Evolutionary conservation across 2,888 invertebrate species (phyloP), one percentile per base, ranked within the genome.

Genomic region (Cylloceria caligata): DNA sequence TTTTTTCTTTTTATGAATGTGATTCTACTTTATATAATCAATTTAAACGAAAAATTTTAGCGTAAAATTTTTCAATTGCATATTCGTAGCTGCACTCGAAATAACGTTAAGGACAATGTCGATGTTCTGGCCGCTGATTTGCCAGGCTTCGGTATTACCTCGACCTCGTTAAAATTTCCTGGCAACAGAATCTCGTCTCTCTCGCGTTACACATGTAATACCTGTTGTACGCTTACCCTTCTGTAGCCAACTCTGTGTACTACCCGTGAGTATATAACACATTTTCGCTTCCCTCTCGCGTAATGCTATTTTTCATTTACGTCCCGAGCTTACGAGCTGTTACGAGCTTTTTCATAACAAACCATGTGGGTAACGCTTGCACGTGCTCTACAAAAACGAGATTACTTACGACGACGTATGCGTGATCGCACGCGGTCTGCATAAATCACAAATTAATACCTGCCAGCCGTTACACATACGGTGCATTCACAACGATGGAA

Each of bases 371-470:
- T 13, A 47, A 11, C 49, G 16, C 7, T 24, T 19, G 65, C 74
- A 64, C 74, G 74, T 69, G 80, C 64, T 74, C 24, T 21, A 9
- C 49, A 64, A 79, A 30, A 52, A 67, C 42, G 73, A 49, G 67
- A 79, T 79, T 73, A 73, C 64, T n/a, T n/a, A n/a, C 11, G 71
- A 73, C 73, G 71, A 65, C 55, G 71, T 49, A 45, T 49, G 73
- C 47, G 67, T 39, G 79, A 73, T 68, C 57, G 72, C 73, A 60
- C 73, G 45, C 47, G 45, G 68, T 49, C 55, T 64, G 80, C 74
- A 74, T 69, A 80, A 80, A 75, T 80, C 74, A 80, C 65, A 75
- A 75, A 75, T 80, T 80, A 80, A 80, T 80, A 73, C 62, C 69
- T 55, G 55, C 7, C 74, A 21, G 34, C 34, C 60, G 19, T 47